Base-by-base conservation (phyloP, 2,888 invertebrate species). In the Colletes collaris region DNA sequence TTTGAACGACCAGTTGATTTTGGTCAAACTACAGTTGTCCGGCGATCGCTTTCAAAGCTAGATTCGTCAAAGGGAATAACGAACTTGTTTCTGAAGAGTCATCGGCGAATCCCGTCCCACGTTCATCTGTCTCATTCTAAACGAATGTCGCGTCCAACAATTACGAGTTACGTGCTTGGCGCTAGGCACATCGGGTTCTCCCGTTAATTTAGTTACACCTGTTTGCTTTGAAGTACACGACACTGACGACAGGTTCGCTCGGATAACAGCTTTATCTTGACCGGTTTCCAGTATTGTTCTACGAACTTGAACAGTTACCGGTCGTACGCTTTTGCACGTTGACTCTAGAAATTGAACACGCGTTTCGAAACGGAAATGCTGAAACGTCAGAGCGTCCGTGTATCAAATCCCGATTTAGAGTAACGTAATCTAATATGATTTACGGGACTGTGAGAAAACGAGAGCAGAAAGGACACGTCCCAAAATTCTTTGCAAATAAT, bases 161-260 rank as follows among this genome's bases (percentile, higher is more conserved):
- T 64, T 37, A 40, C 64, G 70, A 40, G 49, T 59, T 58, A 16
- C 44, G 44, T 11, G 70, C 3, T 35, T 3, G 13, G 7, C 19
- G 37, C 50, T 16, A 60, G 35, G 4, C 35, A 40, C 52, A 44
- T 64, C 27, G 11, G 11, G 37, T 40, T 64, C 10, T 4, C 1
- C 40, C 35, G 35, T 65, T 65, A 68, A 75, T 58, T 46, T 55
- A 19, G 58, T 52, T 77, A 63, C 58, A 67, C 44, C 53, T 40
- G 49, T 77, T 75, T 63, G 19, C 52, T 35, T 35, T 11, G 35
- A 53, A 35, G n/a, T n/a, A n/a, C 49, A 1, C 52, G 13, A 6
- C 27, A 27, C 27, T 27, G 27, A 2, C 46, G 75, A 44, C 37
- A 49, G 19, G 64, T 75, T 37, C 40, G 52, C 37, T 53, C 52